phyloP scores from a whole-genome alignment of 2,888 invertebrate species.

The Ctenicera cuprea region DNA sequence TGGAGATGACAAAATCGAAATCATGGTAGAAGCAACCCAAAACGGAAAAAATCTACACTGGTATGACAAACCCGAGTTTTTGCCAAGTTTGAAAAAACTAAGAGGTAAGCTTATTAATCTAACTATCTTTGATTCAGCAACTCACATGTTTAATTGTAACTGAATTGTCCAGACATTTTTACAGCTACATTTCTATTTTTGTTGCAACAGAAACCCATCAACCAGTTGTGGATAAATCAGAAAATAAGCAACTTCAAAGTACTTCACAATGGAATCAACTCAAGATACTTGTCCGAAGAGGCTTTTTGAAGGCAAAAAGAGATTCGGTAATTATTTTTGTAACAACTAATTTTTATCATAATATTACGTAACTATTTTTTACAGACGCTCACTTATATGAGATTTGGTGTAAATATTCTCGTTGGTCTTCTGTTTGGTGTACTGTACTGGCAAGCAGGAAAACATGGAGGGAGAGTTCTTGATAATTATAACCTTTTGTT shows the following conservation, averaged over 20 bases:
- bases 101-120: conserved; percentile 68
- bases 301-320: conserved; percentile 83
- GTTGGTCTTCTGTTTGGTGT: conserved; percentile 87
- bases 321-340: conserved; percentile 76
- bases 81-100: conserved; percentile 77
- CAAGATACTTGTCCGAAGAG: conserved; percentile 81
- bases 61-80: conserved; percentile 78
- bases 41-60: conserved; percentile 83
- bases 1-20: conserved; percentile 85
- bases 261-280: conserved; percentile 84
- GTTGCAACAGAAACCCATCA: conserved; percentile 73
- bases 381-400: conserved; percentile 86
- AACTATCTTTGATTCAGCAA: not conserved
- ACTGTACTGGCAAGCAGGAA: conserved; percentile 84
- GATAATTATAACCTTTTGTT: conserved; percentile 93
- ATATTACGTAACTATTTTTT: conserved; percentile 59
- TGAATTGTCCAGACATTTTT: too few relatives aligned
- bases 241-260: conserved; percentile 77
- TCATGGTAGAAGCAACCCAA: conserved; percentile 79
- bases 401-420: conserved; percentile 83
- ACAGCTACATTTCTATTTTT: not conserved
- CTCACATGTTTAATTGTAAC: too few relatives aligned
- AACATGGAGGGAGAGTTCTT: conserved; percentile 84
- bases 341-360: not conserved
- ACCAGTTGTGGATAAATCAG: conserved; percentile 70